Conservation (phyloP, 2,888 invertebrate species). For the Taphrorychus bicolor region DNA sequence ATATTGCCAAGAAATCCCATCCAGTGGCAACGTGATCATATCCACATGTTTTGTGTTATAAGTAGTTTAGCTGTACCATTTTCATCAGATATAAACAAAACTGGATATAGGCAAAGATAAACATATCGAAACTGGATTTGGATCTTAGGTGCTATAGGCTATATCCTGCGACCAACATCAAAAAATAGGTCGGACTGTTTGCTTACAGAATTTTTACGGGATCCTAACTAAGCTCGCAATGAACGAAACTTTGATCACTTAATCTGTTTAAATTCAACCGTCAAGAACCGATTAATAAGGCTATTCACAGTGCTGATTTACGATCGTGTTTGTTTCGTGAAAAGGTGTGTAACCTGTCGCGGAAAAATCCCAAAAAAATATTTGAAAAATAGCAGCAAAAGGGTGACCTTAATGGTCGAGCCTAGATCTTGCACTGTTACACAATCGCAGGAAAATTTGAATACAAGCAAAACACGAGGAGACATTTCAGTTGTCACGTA, state of each 20-base stretch:
- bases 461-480: neutral
- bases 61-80: slow-evolving; percentile 32
- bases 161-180: too few species aligned
- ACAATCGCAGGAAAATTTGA: neutral
- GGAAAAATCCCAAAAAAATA: too few species aligned
- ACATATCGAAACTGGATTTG: slow-evolving; percentile 26
- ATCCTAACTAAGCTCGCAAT: neutral
- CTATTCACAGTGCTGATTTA: neutral
- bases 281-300: neutral
- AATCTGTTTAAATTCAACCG: neutral
- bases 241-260: slow-evolving; percentile 2
- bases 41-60: slow-evolving; percentile 35
- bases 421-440: neutral
- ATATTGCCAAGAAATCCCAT: neutral
- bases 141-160: neutral
- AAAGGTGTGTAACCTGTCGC: neutral
- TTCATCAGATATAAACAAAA: slow-evolving; percentile 23
- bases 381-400: neutral
- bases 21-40: slow-evolving; percentile 27
- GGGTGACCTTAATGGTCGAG: neutral
- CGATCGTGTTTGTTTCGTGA: neutral
- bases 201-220: neutral
- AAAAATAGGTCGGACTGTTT: neutral
- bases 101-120: slow-evolving; percentile 25
- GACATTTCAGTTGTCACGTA: neutral